Evolutionary conservation across 2,113 vertebrate species (phyloP).

Genomic region (Epinephelus moara): DNA sequence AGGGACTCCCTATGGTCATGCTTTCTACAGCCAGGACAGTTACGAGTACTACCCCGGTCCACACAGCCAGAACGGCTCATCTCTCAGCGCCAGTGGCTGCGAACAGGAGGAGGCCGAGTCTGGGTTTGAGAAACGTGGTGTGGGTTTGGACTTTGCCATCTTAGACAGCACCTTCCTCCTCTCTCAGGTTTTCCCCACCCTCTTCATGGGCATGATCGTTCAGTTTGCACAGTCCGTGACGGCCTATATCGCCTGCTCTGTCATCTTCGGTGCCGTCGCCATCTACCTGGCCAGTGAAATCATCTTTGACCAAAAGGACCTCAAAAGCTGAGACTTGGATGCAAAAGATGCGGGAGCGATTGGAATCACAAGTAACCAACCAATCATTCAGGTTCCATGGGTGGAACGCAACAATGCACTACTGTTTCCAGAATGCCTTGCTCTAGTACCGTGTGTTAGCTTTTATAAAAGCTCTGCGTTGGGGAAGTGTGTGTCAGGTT

Average conservation of each 20-base stretch:
- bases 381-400: constrained; percentile 36
- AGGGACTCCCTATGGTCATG: constrained; percentile 51
- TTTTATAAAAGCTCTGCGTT: constrained; percentile 20
- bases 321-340: constrained; percentile 65
- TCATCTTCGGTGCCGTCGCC: constrained; percentile 82
- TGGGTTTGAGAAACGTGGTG: constrained; percentile 78
- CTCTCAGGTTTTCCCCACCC: constrained; percentile 87
- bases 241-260: constrained; percentile 84
- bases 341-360: neutral
- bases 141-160: constrained; percentile 87
- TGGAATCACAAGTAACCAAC: constrained; percentile 19
- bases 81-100: neutral
- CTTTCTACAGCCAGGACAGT: constrained; percentile 53
- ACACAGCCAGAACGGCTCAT: constrained; percentile 57
- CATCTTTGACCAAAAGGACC: constrained; percentile 86
- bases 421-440: constrained; percentile 68
- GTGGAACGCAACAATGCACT: constrained; percentile 56
- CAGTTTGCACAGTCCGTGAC: constrained; percentile 86
- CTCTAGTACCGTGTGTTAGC: constrained; percentile 8
- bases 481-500: neutral
- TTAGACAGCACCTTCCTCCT: constrained; percentile 87
- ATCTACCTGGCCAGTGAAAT: constrained; percentile 82
- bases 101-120: constrained; percentile 64
- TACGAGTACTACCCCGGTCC: constrained; percentile 58
- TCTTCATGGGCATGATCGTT: constrained; percentile 87